Conservation (phyloP, 2,113 vertebrate species). For the Sylvilagus bachmani region DNA sequence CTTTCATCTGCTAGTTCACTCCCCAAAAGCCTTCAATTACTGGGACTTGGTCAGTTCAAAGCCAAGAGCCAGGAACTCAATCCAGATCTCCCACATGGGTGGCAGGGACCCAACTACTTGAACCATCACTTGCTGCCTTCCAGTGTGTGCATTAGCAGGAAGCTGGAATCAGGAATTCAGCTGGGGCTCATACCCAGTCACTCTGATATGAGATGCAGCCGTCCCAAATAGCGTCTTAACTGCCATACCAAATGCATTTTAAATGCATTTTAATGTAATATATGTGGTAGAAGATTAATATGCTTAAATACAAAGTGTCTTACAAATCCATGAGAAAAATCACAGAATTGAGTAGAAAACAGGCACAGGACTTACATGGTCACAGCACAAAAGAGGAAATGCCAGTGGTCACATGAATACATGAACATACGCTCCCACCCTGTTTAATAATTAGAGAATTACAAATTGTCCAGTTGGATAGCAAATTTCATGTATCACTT, state of each 20-base stretch:
- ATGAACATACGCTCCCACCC: background rate
- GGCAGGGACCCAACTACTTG: too few species aligned
- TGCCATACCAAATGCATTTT: background rate
- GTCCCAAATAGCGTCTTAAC: too few species aligned
- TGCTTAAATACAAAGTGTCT: background rate
- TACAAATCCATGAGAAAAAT: slow-evolving; percentile 15
- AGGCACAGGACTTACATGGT: slow-evolving; percentile 21
- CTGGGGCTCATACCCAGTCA: too few species aligned
- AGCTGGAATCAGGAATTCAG: too few species aligned
- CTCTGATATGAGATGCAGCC: too few species aligned
- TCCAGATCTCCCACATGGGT: too few species aligned
- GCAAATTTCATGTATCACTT: background rate
- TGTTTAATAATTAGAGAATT: slow-evolving; percentile 5
- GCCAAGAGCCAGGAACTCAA: too few species aligned
- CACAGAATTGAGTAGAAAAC: background rate
- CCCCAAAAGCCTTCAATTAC: too few species aligned
- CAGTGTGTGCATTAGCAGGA: too few species aligned
- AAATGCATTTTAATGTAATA: background rate
- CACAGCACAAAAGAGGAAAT: background rate
- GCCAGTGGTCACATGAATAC: background rate
- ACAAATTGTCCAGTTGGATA: background rate
- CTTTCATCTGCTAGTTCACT: too few species aligned
- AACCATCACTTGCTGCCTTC: too few species aligned
- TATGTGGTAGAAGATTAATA: background rate
- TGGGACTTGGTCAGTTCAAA: too few species aligned